Base-by-base conservation (phyloP, 2,113 vertebrate species). In the Gasterosteus aculeatus region DNA sequence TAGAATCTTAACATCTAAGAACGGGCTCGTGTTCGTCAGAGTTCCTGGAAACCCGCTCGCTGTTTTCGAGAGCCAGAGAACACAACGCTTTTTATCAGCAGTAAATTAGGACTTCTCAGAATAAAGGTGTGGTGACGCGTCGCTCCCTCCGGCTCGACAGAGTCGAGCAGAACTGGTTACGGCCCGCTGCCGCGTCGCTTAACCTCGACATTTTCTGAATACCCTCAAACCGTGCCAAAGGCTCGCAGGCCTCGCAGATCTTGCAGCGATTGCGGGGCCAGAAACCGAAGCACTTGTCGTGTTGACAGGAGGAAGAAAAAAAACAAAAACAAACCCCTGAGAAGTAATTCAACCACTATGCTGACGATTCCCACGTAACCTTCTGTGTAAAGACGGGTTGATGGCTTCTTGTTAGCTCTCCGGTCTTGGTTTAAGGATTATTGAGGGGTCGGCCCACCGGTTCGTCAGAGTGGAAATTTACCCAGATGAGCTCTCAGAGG, bases 381-480 rank as follows among this genome's bases (percentile, higher is more conserved):
- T 3, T 51, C 38, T n/a, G 6, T 49, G 10, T 41, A 31, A 15
- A 38, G 26, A 38, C 29, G 47, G 47, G 22, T 69, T 71, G 70
- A 42, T 75, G 57, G 54, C 19, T 60, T 38, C 62, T 72, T 60
- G 29, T 60, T 72, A 12, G 51, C 63, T 44, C n/a, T 73, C 51
- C 66, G 44, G n/a, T 22, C 65, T 18, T 14, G 10, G 35, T 42
- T 84, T 64, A 46, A 5, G 8, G 65, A 44, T 72, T 35, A 73
- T 57, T 46, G 53, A 46, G 67, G 41, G 47, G 38, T 42, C 71
- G 19, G n/a, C 19, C 46, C 26, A 1, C 65, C 57, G 61, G 47
- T 42, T 60, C 81, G 58, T 16, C 63, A 54, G 29, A 18, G 53
- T 90, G 83, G 85, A 90, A 88, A 85, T 81, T 77, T 83, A 89